Conservation (phyloP, 2,113 vertebrate genomes). For the Lagenorhynchus albirostris region DNA sequence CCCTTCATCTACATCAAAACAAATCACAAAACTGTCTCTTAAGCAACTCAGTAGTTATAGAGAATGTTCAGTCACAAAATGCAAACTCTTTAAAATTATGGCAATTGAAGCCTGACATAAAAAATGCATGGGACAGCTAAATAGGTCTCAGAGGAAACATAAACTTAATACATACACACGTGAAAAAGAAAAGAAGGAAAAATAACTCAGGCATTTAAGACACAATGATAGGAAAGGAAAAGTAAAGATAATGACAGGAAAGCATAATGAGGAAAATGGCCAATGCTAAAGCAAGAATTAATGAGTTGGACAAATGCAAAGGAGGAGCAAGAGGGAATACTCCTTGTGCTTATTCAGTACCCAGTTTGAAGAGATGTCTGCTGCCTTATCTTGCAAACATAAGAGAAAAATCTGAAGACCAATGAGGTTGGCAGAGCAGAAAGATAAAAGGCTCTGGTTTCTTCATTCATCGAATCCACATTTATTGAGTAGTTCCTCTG, state of each 20-base stretch:
- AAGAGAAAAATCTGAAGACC: background rate
- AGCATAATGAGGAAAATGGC: background rate
- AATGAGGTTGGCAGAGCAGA: background rate
- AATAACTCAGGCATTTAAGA: background rate
- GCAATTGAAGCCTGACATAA: background rate
- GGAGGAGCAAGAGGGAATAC: background rate
- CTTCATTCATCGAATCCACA: background rate
- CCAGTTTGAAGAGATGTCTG: background rate
- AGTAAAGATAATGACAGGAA: background rate
- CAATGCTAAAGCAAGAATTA: background rate
- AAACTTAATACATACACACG: background rate
- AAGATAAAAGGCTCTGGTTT: background rate
- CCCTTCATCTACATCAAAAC: background rate
- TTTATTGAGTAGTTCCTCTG: background rate
- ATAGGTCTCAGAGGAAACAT: background rate
- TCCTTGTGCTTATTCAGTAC: background rate
- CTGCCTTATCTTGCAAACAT: background rate
- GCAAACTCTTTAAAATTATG: background rate
- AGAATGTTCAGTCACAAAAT: background rate
- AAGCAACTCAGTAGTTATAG: background rate
- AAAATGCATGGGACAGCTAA: background rate
- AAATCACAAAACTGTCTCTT: background rate
- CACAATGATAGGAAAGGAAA: background rate
- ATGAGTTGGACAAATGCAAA: background rate
- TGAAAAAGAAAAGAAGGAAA: background rate